Evolutionary conservation across 2,888 invertebrate species (phyloP).

Genomic region (Galeruca laticollis): DNA sequence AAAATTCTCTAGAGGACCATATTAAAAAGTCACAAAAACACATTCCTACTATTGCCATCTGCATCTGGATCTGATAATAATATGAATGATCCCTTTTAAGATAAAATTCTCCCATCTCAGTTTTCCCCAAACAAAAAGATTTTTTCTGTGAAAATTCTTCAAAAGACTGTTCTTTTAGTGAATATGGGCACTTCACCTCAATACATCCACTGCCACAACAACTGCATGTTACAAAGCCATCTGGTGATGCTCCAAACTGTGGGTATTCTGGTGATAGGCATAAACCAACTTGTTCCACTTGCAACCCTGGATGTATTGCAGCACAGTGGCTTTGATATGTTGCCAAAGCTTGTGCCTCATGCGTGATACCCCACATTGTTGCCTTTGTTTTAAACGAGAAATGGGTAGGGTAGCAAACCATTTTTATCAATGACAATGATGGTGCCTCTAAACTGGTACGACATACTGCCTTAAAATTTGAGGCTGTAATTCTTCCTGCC

Average conservation of each 20-base stretch:
- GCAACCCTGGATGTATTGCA: slow-evolving; percentile 26
- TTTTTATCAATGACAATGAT: slow-evolving; percentile 18
- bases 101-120: no score
- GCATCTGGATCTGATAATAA: no score
- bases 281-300: slow-evolving; percentile 25
- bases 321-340: no score
- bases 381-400: slow-evolving; percentile 14
- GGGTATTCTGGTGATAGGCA: slow-evolving; percentile 20
- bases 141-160: no score
- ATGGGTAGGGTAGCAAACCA: slow-evolving; percentile 23
- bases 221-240: slow-evolving; percentile 26
- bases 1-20: no score
- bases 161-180: slow-evolving; percentile 18
- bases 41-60: no score
- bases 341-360: no score
- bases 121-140: no score
- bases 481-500: slow-evolving; percentile 38
- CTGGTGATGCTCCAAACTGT: slow-evolving; percentile 20
- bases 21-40: no score
- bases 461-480: slow-evolving; percentile 27
- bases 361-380: no score
- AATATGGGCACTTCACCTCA: slow-evolving; percentile 34
- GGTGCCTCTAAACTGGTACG: slow-evolving; percentile 18
- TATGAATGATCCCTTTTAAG: no score
- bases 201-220: slow-evolving; percentile 27